Percentiles rank a stretch among this genome's conserved stretches.
Conservation (phyloP, 2,888 invertebrate species). For the Eupithecia subumbrata region DNA sequence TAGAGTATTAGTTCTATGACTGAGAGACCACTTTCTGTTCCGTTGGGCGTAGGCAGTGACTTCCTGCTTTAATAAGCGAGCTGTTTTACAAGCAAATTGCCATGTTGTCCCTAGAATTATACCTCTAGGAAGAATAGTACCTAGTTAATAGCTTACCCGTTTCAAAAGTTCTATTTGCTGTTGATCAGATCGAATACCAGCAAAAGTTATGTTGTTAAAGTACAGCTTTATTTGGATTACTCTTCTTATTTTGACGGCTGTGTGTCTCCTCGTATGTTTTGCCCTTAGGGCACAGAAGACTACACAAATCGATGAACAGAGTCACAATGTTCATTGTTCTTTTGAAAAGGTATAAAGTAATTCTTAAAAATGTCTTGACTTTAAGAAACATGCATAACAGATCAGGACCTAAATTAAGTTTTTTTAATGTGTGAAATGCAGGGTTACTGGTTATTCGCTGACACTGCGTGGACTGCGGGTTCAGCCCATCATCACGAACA, state of each 20-base stretch:
- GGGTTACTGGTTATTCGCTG: no score
- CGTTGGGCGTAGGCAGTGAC: slow-evolving; percentile 32
- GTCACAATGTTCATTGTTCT: no score
- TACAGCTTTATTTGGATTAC: not conserved
- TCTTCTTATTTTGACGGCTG: not conserved
- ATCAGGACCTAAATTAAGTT: no score
- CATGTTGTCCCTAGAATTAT: slow-evolving; percentile 1
- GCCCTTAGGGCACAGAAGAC: no score
- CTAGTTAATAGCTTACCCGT: not conserved
- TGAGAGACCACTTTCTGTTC: slow-evolving; percentile 36
- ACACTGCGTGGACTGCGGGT: no score
- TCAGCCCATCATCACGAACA: no score
- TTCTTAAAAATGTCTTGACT: no score
- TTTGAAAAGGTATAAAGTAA: no score
- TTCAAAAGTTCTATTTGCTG: not conserved
- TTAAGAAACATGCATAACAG: no score
- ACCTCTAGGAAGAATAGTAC: not conserved
- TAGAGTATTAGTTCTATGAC: slow-evolving; percentile 29
- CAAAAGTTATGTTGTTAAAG: not conserved
- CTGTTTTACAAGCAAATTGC: slow-evolving; percentile 26
- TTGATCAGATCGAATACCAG: not conserved
- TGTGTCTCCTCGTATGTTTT: no score
- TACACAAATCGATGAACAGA: no score
- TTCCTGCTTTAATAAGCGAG: slow-evolving; percentile 31
- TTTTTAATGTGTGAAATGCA: no score